A percentile compares a stretch with the other conserved stretches of the same genome.
Conservation (phyloP, 2,888 invertebrate species). For the Sarcophaga variegata region DNA sequence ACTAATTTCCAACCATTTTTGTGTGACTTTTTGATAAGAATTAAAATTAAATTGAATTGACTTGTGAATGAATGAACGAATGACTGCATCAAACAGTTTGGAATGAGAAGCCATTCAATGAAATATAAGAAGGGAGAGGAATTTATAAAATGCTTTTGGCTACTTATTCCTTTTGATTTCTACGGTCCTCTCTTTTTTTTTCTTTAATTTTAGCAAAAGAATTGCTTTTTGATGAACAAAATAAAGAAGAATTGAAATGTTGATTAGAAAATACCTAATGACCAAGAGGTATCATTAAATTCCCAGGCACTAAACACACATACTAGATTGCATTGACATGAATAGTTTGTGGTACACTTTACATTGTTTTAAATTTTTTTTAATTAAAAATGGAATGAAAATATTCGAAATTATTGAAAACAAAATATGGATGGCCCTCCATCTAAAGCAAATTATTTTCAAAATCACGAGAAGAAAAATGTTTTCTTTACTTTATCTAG, state of each 20-base stretch:
- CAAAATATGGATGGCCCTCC: no score
- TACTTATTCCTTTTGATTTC: conserved; percentile 19
- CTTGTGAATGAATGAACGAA: conserved; percentile 24
- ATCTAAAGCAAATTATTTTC: no score
- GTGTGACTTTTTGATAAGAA: conserved; percentile 67
- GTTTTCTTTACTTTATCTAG: no score
- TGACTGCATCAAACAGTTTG: conserved; percentile 4
- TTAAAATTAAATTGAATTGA: conserved; percentile 67
- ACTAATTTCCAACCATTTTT: conserved; percentile 55
- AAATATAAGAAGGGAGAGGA: neutral
- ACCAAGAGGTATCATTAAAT: neutral
- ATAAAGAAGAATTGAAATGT: conserved; percentile 54
- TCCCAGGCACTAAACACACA: neutral
- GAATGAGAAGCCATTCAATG: neutral
- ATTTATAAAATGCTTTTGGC: conserved; percentile 57
- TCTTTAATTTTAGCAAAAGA: conserved; percentile 13
- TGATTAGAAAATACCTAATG: conserved; percentile 61
- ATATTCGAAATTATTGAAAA: no score
- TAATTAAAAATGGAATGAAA: no score
- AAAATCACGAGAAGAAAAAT: no score
- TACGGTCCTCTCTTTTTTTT: conserved; percentile 12
- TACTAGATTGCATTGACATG: conserved; percentile 35
- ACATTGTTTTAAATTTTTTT: neutral
- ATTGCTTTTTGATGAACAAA: conserved; percentile 52
- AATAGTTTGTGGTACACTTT: neutral